Conservation (phyloP, 2,113 vertebrate species). For the Camelus bactrianus region DNA sequence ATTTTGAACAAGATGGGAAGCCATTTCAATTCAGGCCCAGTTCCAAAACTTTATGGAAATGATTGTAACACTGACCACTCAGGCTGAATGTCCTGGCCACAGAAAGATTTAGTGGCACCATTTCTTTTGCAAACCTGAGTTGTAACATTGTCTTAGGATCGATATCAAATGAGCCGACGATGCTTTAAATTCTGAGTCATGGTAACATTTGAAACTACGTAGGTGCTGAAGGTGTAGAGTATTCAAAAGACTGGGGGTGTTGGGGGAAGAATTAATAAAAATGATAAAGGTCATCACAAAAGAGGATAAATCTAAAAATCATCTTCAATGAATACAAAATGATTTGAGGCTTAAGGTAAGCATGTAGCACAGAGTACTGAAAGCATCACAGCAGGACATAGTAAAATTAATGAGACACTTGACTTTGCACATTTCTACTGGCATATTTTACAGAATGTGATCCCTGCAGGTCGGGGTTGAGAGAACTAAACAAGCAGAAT, state of each 20-base stretch:
- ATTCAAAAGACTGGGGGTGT: neutral
- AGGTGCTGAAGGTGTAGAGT: neutral
- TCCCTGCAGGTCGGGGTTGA: constrained; percentile 22
- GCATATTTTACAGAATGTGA: constrained; percentile 20
- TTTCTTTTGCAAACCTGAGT: neutral
- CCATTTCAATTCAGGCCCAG: neutral
- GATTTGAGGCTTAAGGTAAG: constrained; percentile 31
- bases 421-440: constrained; percentile 38
- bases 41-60: constrained; percentile 56
- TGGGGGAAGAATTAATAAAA: neutral
- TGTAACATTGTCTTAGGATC: constrained; percentile 48
- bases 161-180: neutral
- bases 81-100: neutral
- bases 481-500: constrained; percentile 24
- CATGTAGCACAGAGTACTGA: constrained; percentile 18
- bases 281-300: neutral
- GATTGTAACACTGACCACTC: neutral
- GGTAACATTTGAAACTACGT: constrained; percentile 42
- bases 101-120: neutral
- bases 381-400: neutral
- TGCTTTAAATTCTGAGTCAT: neutral
- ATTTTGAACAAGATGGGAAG: constrained; percentile 58
- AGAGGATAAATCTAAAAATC: neutral
- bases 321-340: neutral
- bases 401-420: constrained; percentile 33